A percentile compares a stretch with the other conserved stretches of the same genome.
Conservation (phyloP, 35 echinoderm and acorn worm genomes). For the Hemicentrotus pulcherrimus region DNA sequence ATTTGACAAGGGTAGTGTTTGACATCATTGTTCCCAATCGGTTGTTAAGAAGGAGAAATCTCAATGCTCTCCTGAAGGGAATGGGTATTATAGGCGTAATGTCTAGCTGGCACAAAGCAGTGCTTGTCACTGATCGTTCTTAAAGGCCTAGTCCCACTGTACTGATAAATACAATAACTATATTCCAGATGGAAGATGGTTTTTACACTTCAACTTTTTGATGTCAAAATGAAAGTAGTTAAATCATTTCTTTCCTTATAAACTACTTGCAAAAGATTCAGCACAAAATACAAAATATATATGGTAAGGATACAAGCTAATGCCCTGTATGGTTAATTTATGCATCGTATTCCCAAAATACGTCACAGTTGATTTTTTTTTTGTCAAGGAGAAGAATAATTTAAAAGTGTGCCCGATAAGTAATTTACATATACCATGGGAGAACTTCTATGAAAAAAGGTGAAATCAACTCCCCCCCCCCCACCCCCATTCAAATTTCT, state of each 20-base stretch:
- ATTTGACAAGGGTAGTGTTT: neutral
- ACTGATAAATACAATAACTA: neutral
- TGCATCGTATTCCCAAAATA: neutral
- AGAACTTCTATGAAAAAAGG: neutral
- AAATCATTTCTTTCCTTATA: too few species aligned
- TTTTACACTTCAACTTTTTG: too few species aligned
- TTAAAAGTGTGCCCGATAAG: neutral
- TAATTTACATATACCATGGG: neutral
- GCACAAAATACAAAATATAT: too few species aligned
- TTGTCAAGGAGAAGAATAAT: neutral
- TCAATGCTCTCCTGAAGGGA: neutral
- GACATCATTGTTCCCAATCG: neutral
- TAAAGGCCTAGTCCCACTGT: neutral
- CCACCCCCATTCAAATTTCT: neutral
- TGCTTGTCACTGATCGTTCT: neutral
- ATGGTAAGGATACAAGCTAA: neutral
- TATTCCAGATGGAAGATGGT: neutral
- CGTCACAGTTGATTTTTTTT: neutral
- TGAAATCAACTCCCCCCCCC: too few species aligned
- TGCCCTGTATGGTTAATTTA: neutral
- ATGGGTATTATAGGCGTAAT: neutral
- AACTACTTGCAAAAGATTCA: too few species aligned
- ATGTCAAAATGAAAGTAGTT: too few species aligned
- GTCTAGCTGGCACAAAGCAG: neutral
- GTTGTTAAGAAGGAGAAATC: neutral